Percentiles rank a stretch among this genome's conserved stretches.
phyloP scores from a whole-genome alignment of 1,140 invertebrate genomes.

The Drosophila pruinosa region DNA sequence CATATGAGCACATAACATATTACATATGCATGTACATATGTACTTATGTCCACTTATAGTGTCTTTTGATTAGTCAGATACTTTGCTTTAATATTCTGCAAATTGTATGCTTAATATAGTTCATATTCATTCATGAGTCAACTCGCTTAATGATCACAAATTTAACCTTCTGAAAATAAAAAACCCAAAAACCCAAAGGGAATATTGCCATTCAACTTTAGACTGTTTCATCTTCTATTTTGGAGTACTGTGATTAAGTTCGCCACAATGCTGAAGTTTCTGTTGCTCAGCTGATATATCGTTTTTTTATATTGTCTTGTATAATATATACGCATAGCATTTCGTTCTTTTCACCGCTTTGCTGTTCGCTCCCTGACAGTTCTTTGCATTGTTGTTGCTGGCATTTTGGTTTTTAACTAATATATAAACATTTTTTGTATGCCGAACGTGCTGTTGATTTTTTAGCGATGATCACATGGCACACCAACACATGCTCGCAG shows the following conservation, averaged over 20 bases:
- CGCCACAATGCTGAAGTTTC: conserved; percentile 35
- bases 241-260: conserved; percentile 65
- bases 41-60: neutral
- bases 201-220: conserved; percentile 28
- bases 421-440: conserved; percentile 68
- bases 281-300: neutral
- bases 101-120: neutral
- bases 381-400: conserved; percentile 22
- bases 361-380: conserved; percentile 5
- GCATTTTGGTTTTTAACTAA: conserved; percentile 37
- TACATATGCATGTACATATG: no score
- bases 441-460: conserved; percentile 69
- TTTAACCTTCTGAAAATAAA: conserved; percentile 39
- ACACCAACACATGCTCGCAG: conserved; percentile 29
- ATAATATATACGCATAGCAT: conserved; percentile 74
- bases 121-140: conserved; percentile 38
- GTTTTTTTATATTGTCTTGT: conserved; percentile 65
- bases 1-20: neutral
- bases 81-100: neutral
- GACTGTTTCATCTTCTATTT: conserved; percentile 71
- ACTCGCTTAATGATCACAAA: conserved; percentile 36
- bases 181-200: conserved; percentile 15
- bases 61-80: neutral
- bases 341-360: conserved; percentile 67
- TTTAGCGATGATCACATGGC: conserved; percentile 77